Evolutionary conservation across 2,888 invertebrate species (phyloP), one percentile per base, ranked within the genome.

Genomic region (Rhyacophila evoluta): DNA sequence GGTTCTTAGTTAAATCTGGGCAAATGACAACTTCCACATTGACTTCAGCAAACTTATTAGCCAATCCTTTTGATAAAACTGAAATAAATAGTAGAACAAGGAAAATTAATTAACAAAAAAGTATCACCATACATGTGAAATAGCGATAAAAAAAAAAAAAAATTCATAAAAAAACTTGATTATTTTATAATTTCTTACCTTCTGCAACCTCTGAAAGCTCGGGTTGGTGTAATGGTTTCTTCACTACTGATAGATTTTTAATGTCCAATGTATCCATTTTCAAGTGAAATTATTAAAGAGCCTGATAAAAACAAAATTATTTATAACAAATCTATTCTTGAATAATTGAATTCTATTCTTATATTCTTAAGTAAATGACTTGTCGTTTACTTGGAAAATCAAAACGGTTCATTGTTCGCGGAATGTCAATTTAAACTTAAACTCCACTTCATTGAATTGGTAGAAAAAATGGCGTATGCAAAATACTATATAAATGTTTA

Each of bases 1-100:
- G 97, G 19, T 92, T 85, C 85, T 93, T 87, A 1, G 92, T 94
- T 82, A 98, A 91, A 88, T 98, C 94, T 0, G 98, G 98, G 85
- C 97, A 95, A 38, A 95, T 93, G 10, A 93, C 94, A n/a, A 96
- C 92, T 69, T 93, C 91, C 1, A 96, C 96, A 36, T 86, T 85
- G 28, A 94, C 95, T 75, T 92, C 88, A 80, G 89, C 90, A 87
- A 97, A 98, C 83, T 94, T 95, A 70, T 88, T 87, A 29, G 85
- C 86, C 79, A 98, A 88, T 0, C 94, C 94, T 81, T 89, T 88
- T 74, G 91, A 89, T 81, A 98, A 86, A 79, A 95, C 97, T 97
- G 87, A 73, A 87, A 88, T 78, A 80, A 75, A 15, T 41, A 15
- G 8, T 15, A 41, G 8, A 41, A 12, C 8, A 41, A 41, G 12